Evolutionary conservation across 2,797 vertebrate genomes (phyloP), one percentile per base, ranked within the genome.

Genomic region (Anguilla pacifica): DNA sequence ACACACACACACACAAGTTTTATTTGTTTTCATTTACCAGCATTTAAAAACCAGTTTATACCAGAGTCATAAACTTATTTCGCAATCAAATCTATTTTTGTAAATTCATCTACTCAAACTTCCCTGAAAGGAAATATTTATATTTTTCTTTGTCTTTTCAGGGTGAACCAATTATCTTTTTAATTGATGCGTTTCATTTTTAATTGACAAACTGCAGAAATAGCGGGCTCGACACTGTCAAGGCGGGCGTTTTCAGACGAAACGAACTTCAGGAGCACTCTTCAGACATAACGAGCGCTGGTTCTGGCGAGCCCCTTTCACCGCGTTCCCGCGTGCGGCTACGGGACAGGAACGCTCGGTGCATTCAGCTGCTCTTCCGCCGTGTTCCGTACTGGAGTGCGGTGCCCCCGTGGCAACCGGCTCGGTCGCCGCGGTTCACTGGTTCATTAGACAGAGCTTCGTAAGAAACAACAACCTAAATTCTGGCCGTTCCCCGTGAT

Each of bases 401-500:
- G 88, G 70, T 35, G 72, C 28, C 72, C 74, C 28, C 53, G 53
- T 87, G 85, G 67, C 49, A 55, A 22, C 61, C 85, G 72, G 89
- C 88, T 88, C 88, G 90, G 90, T 89, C 91, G 51, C 92, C 91
- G 94, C 93, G 93, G 95, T 94, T 95, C 94, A 91, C 88, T 82
- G 90, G 94, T 95, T 96, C 96, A 96, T 95, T 95, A 96, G 95
- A 95, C 95, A 94, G 86, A 86, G 89, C 89, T 89, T 90, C 89
- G 94, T 94, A 93, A 93, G 90, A 93, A 96, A 95, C 93, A 95
- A 93, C 94, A 93, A 94, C 94, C 95, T 94, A 93, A 95, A 94
- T 95, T 95, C 95, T 94, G 94, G 94, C 95, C 94, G 93, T 95
- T 94, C 89, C 92, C 87, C 4, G 93, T 97, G 96, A 97, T 96